Evolutionary conservation across 2,113 vertebrate genomes (phyloP).

Genomic region (Trichechus manatus): DNA sequence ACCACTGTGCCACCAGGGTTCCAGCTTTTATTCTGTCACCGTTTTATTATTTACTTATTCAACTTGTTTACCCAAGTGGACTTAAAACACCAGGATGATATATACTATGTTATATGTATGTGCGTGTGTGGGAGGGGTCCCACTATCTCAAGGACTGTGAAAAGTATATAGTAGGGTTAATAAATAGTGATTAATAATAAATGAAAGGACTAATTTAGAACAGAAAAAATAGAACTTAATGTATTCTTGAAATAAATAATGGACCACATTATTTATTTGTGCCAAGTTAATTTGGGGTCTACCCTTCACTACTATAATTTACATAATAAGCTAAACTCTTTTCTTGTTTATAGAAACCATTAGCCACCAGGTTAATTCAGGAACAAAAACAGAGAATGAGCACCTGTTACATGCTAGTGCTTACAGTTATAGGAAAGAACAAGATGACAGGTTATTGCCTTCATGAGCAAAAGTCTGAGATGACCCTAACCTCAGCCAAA

Average conservation of each 20-base stretch:
- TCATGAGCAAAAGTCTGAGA: neutral
- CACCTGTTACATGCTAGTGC: neutral
- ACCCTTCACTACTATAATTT: neutral
- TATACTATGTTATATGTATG: neutral
- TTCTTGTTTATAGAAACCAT: neutral
- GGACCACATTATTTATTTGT: neutral
- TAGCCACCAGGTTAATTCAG: neutral
- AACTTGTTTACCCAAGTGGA: neutral
- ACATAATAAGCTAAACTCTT: neutral
- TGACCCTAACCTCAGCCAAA: neutral
- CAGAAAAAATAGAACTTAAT: neutral
- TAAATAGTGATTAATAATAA: neutral
- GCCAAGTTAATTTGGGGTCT: neutral
- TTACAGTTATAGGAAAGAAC: neutral
- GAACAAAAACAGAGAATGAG: neutral
- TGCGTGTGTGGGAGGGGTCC: accelerated
- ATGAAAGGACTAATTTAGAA: neutral
- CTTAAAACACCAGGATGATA: neutral
- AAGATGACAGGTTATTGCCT: neutral
- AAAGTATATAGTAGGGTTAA: neutral
- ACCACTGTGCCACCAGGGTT: too few species aligned
- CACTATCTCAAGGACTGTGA: neutral
- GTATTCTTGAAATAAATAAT: constrained; percentile 23
- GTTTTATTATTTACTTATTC: neutral
- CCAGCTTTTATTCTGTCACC: neutral